These are phyloP conservation scores for Pasiphila rectangulata DNA, from an alignment of 2,888 invertebrate species.

Conservation along the genomic window DNA sequence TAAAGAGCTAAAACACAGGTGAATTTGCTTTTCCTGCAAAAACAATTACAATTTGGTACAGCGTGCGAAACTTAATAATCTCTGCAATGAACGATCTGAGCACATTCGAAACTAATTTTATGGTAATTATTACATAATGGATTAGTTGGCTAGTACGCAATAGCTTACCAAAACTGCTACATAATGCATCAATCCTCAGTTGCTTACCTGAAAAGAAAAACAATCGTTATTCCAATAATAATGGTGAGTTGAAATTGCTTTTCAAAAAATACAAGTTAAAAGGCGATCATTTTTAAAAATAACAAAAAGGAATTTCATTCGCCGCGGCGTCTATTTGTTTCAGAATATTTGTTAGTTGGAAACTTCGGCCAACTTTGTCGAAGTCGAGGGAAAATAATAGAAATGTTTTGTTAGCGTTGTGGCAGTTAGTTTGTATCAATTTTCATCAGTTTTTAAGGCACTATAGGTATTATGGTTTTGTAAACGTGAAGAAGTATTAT, in stretches of 20 bases:
- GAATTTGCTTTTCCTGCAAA: too few species aligned
- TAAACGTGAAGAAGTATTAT: too few species aligned
- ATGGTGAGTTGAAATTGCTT: too few species aligned
- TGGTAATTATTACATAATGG: neutral
- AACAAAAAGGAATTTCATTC: conserved; percentile 2
- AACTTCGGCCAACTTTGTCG: conserved; percentile 12
- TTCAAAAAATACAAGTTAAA: too few species aligned
- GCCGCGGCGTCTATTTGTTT: conserved; percentile 12
- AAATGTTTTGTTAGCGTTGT: conserved; percentile 7
- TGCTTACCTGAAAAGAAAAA: conserved; percentile 2
- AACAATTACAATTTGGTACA: too few species aligned
- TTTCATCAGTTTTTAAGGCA: neutral
- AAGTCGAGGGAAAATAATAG: conserved; percentile 7
- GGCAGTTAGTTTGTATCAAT: conserved; percentile 3
- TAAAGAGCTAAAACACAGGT: too few species aligned
- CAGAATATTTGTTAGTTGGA: conserved; percentile 9
- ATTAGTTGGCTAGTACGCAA: neutral
- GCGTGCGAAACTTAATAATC: too few species aligned
- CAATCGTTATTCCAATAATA: neutral
- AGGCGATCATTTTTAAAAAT: conserved; percentile 4
- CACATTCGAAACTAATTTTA: neutral
- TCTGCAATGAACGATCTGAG: too few species aligned
- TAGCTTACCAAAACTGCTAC: conserved; percentile 1
- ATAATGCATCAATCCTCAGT: neutral
- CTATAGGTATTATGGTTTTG: too few species aligned